Evolutionary conservation across 1,140 invertebrate species (phyloP).

Genomic region (Papilio machaon): DNA sequence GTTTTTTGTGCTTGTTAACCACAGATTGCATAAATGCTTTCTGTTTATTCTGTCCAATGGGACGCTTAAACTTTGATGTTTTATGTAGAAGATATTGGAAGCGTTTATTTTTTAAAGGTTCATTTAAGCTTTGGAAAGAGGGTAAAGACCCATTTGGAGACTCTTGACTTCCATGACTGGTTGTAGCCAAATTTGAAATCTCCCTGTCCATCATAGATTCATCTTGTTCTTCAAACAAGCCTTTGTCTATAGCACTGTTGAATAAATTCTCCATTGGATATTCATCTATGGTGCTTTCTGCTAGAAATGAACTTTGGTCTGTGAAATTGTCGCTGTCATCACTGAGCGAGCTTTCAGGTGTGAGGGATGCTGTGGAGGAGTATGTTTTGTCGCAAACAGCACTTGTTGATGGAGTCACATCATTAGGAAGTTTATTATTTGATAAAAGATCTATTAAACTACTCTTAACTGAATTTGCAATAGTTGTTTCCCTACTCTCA

Average conservation of each 20-base stretch:
- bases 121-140: constrained; percentile 77
- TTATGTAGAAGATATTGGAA: constrained; percentile 81
- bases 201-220: constrained; percentile 77
- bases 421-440: constrained; percentile 64
- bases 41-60: constrained; percentile 78
- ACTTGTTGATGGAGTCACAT: constrained; percentile 66
- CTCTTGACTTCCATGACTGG: constrained; percentile 70
- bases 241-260: constrained; percentile 78
- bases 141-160: constrained; percentile 64
- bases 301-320: constrained; percentile 76
- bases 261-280: constrained; percentile 79
- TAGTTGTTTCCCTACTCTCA: constrained; percentile 57
- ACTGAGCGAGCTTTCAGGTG: constrained; percentile 69
- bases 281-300: constrained; percentile 78
- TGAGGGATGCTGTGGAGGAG: constrained; percentile 64
- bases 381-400: constrained; percentile 61
- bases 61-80: constrained; percentile 80
- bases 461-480: constrained; percentile 70
- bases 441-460: constrained; percentile 75
- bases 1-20: constrained; percentile 80
- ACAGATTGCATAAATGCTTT: constrained; percentile 80
- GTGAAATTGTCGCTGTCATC: constrained; percentile 75
- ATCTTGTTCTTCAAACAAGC: constrained; percentile 74
- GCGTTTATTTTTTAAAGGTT: constrained; percentile 78
- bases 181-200: constrained; percentile 76